Conservation (phyloP, 53 echinoderm and acorn worm genomes). For the Echinometra lucunter region DNA sequence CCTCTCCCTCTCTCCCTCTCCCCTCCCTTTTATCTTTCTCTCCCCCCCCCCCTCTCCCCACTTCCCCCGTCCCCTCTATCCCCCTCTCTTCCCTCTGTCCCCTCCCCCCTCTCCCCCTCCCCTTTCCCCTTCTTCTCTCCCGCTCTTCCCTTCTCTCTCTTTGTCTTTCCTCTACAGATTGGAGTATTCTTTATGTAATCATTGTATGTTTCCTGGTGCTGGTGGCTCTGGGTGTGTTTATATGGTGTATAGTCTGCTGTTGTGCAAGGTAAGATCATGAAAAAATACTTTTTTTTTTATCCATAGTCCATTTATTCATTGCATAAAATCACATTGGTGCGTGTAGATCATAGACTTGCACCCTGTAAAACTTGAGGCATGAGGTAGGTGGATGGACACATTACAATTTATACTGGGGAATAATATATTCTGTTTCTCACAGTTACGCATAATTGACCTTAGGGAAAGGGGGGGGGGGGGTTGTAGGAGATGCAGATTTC, state of each 20-base stretch:
- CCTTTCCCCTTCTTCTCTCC: neutral
- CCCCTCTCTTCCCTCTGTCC: neutral
- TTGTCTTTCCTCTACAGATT: constrained; percentile 77
- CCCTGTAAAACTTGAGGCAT: no score
- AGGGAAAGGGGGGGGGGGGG: no score
- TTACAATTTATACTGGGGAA: neutral
- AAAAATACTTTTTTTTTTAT: no score
- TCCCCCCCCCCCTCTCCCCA: neutral
- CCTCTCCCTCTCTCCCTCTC: neutral
- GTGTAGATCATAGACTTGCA: no score
- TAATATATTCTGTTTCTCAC: neutral
- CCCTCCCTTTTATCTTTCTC: neutral
- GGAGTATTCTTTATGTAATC: constrained; percentile 97
- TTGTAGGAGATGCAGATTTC: neutral
- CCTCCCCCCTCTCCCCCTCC: neutral
- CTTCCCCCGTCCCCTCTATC: neutral
- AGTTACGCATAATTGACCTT: neutral
- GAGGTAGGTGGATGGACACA: no score
- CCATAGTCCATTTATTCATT: no score
- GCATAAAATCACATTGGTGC: no score
- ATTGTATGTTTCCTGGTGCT: constrained; percentile 79
- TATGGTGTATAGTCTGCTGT: constrained; percentile 82
- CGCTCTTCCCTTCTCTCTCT: neutral
- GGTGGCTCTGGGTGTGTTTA: constrained; percentile 70
- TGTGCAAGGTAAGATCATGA: constrained; percentile 75